Evolutionary conservation across 2,888 invertebrate genomes (phyloP), one percentile per base, ranked within the genome.

Genomic region (Leptinotarsa tumamoca): DNA sequence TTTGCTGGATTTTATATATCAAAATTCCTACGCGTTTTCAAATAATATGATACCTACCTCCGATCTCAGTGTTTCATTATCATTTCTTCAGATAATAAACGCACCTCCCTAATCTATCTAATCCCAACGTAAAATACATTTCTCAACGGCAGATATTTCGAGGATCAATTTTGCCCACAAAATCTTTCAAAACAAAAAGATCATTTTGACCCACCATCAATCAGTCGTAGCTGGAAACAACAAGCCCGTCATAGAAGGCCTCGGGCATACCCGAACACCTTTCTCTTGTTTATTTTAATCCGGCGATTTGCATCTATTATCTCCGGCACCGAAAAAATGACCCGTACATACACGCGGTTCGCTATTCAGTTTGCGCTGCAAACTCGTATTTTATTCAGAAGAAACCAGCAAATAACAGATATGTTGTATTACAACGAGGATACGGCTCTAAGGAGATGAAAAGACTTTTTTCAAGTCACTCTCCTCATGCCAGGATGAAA

Each of bases 351-450:
- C 33, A 4, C 15, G 5, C 66, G 68, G 72, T 71, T 74, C 72
- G 71, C 67, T 77, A 74, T 74, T 69, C 74, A 70, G 71, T 79
- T 76, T 79, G 69, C 77, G 78, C 78, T 74, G 77, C 78, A 76
- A 80, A 80, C 80, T 79, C 79, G 80, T 80, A 78, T 79, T 80
- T 81, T 83, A 84, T 84, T 82, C 81, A 84, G 84, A 84, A 84
- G 84, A 85, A 83, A 84, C 84, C 85, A 85, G 86, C 86, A 85
- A 86, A 87, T 87, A 87, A 87, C 86, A 86, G 86, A 87, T 87
- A 87, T 84, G 86, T 87, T 87, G 87, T 87, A 87, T 86, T 87
- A 87, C 87, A 87, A 85, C 84, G 84, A 84, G 85, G 82, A 86
- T 85, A 86, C 83, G 83, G 83, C 82, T 80, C 80, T 76, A 76